Evolutionary conservation across 2,797 vertebrate species (phyloP).

Genomic region (Argya squamiceps): DNA sequence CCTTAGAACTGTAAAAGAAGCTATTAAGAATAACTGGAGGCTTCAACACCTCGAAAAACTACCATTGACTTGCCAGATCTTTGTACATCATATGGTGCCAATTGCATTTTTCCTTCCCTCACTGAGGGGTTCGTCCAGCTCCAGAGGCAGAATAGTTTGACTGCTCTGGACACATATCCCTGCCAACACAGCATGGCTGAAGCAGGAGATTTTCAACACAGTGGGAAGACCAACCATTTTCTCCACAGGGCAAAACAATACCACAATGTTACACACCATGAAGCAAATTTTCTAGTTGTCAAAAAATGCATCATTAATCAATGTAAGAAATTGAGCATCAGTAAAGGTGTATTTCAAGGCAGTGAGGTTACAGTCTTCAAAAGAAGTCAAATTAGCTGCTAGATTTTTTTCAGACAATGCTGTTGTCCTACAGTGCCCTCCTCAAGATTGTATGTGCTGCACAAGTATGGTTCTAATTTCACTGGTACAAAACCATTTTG

Average conservation of each 20-base stretch:
- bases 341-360: neutral
- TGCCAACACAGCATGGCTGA: constrained; percentile 35
- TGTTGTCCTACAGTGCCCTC: neutral
- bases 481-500: neutral
- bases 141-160: constrained; percentile 50
- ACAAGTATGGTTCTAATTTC: neutral
- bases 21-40: neutral
- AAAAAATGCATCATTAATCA: neutral
- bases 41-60: neutral
- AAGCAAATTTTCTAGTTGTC: neutral
- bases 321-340: neutral
- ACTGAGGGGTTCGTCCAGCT: neutral
- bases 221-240: neutral
- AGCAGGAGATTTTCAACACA: neutral
- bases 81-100: neutral
- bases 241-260: neutral
- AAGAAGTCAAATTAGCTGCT: neutral
- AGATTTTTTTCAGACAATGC: neutral
- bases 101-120: neutral
- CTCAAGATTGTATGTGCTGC: neutral
- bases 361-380: neutral
- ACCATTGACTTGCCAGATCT: neutral
- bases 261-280: neutral
- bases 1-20: neutral
- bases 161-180: neutral